Evolutionary conservation across 2,888 invertebrate species (phyloP), one percentile per base, ranked within the genome.

Genomic region (Congeria kusceri): DNA sequence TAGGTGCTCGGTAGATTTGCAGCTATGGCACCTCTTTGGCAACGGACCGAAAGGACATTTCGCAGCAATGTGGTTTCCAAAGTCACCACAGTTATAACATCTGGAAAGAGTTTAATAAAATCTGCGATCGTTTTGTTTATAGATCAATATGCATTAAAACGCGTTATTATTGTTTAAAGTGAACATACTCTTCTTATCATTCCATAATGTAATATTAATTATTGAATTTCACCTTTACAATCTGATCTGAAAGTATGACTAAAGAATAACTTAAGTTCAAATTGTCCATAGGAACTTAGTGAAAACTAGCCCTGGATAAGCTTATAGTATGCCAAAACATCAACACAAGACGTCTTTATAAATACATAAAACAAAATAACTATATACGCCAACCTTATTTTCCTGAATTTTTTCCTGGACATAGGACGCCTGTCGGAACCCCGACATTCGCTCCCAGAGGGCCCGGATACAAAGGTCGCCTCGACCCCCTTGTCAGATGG

Each of bases 21-120:
- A 98, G 92, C 96, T 95, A 94, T 98, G 97, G 94, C 98, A 98
- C 90, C 97, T 95, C 94, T 98, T 98, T 89, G 97, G 97, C 94
- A 97, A 96, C 66, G 97, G 97, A 18, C 97, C 97, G 92, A 96
- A 95, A 83, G 96, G 95, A 94, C 98, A 98, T 93, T 97, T 97
- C 46, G 97, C 96, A 44, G 98, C 98, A 91, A 98, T 96, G 94
- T 98, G 98, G 94, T 97, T 97, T 63, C 97, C 96, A 92, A 97
- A 97, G 93, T 97, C 97, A 4, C 98, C 97, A 91, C 98, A 98
- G 93, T 98, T 98, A 94, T 97, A 98, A 94, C 98, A 98, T 92
- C 97, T 97, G 93, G n/a, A 53, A 53, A n/a, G n/a, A n/a, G n/a
- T n/a, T n/a, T n/a, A n/a, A n/a, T n/a, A n/a, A n/a, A n/a, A n/a